Conservation (phyloP, 2,888 invertebrate genomes). For the Orthonychiurus folsomi region DNA sequence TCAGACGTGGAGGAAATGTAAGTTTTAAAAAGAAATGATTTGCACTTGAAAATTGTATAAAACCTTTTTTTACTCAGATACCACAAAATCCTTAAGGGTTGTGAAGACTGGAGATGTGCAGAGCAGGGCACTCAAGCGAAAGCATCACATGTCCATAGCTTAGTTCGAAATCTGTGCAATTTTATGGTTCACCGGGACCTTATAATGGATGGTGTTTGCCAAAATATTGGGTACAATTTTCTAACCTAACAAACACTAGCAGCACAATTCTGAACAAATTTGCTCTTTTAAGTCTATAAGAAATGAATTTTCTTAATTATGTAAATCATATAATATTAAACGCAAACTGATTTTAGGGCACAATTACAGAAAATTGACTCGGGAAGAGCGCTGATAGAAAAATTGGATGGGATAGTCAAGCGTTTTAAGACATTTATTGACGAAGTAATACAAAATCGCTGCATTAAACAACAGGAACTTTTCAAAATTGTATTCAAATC, state of each 20-base stretch:
- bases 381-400: not conserved
- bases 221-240: constrained; percentile 25
- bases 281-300: no score
- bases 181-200: constrained; percentile 30
- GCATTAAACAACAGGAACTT: not conserved
- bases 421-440: not conserved
- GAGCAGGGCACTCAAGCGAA: constrained; percentile 13
- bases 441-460: not conserved
- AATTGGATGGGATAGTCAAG: not conserved
- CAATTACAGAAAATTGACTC: not conserved
- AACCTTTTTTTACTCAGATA: constrained; percentile 20
- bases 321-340: not conserved
- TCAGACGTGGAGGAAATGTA: constrained; percentile 32
- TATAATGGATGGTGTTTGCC: constrained; percentile 21
- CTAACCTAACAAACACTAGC: no score
- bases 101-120: constrained; percentile 24
- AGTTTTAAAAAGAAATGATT: no score
- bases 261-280: no score
- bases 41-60: no score
- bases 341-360: not conserved
- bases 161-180: constrained; percentile 27
- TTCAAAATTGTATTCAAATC: not conserved
- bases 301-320: not conserved
- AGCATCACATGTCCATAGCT: not conserved
- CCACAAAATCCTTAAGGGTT: constrained; percentile 20